Conservation (phyloP, 2,113 vertebrate species). For the Platichthys stellatus region DNA sequence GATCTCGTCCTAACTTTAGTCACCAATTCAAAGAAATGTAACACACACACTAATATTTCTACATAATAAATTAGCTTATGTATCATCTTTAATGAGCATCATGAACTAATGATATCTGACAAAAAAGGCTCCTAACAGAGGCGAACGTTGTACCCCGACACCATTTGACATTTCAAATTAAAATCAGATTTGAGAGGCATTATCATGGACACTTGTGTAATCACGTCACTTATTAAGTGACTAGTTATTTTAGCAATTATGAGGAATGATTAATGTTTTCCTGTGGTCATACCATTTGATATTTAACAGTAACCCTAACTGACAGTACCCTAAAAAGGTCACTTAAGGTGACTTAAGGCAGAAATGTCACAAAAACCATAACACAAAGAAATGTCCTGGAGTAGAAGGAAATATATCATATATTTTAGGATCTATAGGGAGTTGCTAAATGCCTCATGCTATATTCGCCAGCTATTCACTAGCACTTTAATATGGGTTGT, state of each 20-base stretch:
- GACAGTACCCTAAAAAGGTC: background rate
- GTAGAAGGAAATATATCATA: background rate
- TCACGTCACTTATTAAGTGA: no score
- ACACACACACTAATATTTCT: background rate
- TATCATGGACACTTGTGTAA: no score
- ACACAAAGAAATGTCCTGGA: background rate
- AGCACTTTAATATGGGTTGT: background rate
- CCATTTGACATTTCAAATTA: no score
- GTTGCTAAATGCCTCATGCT: background rate
- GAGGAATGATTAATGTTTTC: background rate
- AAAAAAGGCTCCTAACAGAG: background rate
- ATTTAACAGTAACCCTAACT: background rate
- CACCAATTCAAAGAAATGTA: no score
- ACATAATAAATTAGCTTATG: background rate
- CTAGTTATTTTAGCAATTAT: no score
- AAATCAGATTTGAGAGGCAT: no score
- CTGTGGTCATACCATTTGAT: background rate
- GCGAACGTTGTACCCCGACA: no score
- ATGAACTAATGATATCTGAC: background rate
- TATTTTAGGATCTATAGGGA: background rate
- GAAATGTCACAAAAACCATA: background rate
- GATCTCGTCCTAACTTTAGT: no score
- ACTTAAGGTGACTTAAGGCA: background rate
- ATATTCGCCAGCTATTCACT: background rate
- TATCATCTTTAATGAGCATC: background rate